phyloP scores from a whole-genome alignment of 2,113 vertebrate genomes.

The Saguinus imperator region DNA sequence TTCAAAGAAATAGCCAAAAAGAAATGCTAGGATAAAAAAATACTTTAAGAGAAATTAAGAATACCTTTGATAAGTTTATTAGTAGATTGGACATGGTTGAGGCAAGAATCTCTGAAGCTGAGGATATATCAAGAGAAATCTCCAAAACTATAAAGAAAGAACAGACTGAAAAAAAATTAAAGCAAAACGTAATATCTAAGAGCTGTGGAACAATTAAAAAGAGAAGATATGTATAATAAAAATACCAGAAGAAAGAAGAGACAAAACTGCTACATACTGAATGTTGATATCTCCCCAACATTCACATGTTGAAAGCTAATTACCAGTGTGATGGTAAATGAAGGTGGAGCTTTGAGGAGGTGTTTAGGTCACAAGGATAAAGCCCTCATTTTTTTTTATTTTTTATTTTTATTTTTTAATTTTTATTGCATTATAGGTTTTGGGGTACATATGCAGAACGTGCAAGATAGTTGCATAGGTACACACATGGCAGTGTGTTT shows the following conservation, averaged over 20 bases:
- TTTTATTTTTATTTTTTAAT: too few species aligned
- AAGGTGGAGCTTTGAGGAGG: background rate
- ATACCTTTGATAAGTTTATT: background rate
- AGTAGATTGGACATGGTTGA: background rate
- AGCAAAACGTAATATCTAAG: background rate
- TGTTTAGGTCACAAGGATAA: background rate
- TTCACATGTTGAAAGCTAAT: background rate
- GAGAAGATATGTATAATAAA: background rate
- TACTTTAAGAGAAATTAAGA: background rate
- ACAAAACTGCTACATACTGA: background rate
- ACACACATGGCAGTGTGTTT: too few species aligned
- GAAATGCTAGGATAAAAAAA: background rate
- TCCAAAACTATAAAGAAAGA: background rate
- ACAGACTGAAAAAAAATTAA: background rate
- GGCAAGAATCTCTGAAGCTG: background rate
- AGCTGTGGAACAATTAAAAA: background rate
- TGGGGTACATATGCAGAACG: too few species aligned
- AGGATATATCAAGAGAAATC: background rate
- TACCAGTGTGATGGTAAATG: background rate
- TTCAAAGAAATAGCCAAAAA: background rate
- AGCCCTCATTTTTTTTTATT: too few species aligned
- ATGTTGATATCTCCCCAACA: background rate
- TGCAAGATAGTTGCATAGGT: too few species aligned
- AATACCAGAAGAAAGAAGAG: background rate
- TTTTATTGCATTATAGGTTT: too few species aligned